Base-by-base conservation (phyloP, 2,888 invertebrate species). In the Iphiclides podalirius region DNA sequence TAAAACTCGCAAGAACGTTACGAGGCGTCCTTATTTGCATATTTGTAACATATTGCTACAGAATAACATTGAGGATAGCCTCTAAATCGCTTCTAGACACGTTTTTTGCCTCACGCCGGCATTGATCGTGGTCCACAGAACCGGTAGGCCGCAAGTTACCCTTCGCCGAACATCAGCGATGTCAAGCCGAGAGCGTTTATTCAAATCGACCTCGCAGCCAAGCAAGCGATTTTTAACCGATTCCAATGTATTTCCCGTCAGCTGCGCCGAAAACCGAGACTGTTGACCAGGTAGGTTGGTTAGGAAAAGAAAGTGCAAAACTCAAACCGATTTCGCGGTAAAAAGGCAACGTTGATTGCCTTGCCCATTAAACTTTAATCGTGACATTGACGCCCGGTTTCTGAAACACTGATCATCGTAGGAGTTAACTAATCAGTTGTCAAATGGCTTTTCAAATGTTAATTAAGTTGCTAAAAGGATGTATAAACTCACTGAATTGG, bases 111-210 rank as follows among this genome's bases (percentile, higher is more conserved):
- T 82, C 82, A 82, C 64, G 58, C 68, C 74, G 82, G 80, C 84
- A 81, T 85, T 85, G 86, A 75, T 75, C 78, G 72, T 72, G 72
- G 77, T 71, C 73, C 75, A 75, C 71, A 72, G 76, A 84, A 86
- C 86, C 86, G 86, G 86, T 85, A 84, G 70, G 67, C 70, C 75
- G 78, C 65, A 28, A 76, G 85, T 79, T 82, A 80, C 82, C 84
- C 84, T 84, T 83, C 87, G 77, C 72, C 75, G 75, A 72, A 66
- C 78, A 73, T 68, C 69, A 57, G 47, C 57, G 55, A 61, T 61
- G 50, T 49, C 50, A 53, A 31, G 28, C 43, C 35, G 39, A 44
- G 38, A 59, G 59, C 63, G 61, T 62, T 64, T 67, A 71, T 66
- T 64, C 58, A 67, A 70, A 68, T 63, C 57, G 64, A 67, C 58